Base-by-base conservation (phyloP, 1,140 invertebrate species). In the Brachystomella parvula region DNA sequence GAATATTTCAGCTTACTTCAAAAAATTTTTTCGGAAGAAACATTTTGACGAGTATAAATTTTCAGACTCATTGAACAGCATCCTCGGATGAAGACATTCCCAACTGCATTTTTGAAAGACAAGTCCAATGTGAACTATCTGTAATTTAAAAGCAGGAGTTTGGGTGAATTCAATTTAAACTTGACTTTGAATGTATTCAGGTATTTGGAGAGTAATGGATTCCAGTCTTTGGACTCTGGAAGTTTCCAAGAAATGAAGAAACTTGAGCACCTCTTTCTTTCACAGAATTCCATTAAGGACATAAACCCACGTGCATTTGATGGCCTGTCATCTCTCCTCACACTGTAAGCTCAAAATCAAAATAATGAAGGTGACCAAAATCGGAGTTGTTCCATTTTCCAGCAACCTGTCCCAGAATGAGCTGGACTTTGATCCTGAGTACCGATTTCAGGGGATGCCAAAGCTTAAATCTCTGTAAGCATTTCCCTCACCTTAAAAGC, bases 331-430 rank as follows among this genome's bases (percentile, higher is more conserved):
- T 9, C 49, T 6, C 49, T 53, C 12, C 6, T 53, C 24, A 26
- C 24, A 53, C 49, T 53, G 49, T 53, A 53, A 53, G 9, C 21
- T 53, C 24, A n/a, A n/a, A n/a, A n/a, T n/a, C n/a, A n/a, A n/a
- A n/a, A n/a, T n/a, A n/a, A n/a, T n/a, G n/a, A n/a, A n/a, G n/a
- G n/a, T n/a, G 49, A 19, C 49, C 24, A 15, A 9, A 19, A 19
- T 53, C 24, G 24, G 24, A 24, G 24, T 19, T 53, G 12, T 53
- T 53, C 24, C 12, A 24, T 53, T 53, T 53, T 26, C 12, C 12
- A 53, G 49, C 12, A 24, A 53, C 21, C 24, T 53, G 49, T 15
- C 9, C 6, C 9, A 19, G 12, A 53, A 53, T 53, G 12, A 53
- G 49, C 12, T 53, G 6, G 49, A 6, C 12, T 24, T 53, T 9